Percentiles rank a stretch among this genome's conserved stretches.
phyloP scores from a whole-genome alignment of 2,113 vertebrate genomes.

The Coptodon bakossiorum region DNA sequence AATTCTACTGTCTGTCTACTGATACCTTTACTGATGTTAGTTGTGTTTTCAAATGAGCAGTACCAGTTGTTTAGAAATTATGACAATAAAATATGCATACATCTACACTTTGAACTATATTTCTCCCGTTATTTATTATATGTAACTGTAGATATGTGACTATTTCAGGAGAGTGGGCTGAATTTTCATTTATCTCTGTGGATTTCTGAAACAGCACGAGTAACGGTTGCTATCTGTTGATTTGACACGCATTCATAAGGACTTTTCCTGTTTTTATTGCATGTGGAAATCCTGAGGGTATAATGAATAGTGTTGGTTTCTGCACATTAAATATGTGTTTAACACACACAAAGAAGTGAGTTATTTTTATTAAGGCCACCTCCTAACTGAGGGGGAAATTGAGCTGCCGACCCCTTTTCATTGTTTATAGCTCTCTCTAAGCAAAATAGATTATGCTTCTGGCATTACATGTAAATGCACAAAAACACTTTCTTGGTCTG shows the following conservation, averaged over 20 bases:
- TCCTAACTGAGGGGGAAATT: neutral
- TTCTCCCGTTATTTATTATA: too few species aligned
- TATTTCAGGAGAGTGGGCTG: too few species aligned
- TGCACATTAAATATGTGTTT: neutral
- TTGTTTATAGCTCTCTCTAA: accelerated
- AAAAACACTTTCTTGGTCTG: neutral
- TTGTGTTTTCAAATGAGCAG: too few species aligned
- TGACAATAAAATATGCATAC: too few species aligned
- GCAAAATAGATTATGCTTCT: accelerated
- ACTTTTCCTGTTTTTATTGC: neutral
- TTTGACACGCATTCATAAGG: accelerated
- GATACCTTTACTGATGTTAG: too few species aligned
- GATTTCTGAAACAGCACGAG: too few species aligned
- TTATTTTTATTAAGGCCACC: neutral
- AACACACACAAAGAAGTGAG: neutral
- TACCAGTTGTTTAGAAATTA: too few species aligned
- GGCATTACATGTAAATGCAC: neutral
- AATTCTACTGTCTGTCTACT: too few species aligned
- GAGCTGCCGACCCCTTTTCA: neutral
- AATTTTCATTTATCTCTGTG: too few species aligned
- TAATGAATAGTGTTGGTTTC: neutral
- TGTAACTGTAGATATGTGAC: too few species aligned
- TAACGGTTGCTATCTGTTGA: neutral
- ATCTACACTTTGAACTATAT: too few species aligned
- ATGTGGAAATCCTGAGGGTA: neutral